These are phyloP conservation scores for Ormyrus rosae DNA, from an alignment of 2,888 invertebrate genomes.

Conservation along the genomic window DNA sequence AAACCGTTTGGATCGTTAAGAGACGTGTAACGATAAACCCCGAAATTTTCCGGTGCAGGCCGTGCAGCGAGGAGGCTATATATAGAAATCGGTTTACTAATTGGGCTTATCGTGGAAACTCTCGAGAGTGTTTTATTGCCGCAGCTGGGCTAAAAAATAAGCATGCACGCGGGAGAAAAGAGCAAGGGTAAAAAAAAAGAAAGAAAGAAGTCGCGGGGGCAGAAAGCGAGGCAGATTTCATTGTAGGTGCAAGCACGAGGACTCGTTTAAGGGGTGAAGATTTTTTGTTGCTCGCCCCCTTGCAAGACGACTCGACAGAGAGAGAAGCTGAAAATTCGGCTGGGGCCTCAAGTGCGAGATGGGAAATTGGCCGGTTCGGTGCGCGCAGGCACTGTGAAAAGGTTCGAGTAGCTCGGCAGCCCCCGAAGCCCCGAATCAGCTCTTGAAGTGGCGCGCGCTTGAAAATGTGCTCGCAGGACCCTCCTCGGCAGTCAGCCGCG, in stretches of 20 bases:
- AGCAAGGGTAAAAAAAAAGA: neutral
- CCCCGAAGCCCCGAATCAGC: no score
- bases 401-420: slow-evolving; percentile 15
- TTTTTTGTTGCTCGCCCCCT: neutral
- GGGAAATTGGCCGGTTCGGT: slow-evolving; percentile 27
- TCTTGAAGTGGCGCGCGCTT: no score
- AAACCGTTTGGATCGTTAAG: slow-evolving; percentile 18
- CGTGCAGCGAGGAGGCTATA: neutral
- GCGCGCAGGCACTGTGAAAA: slow-evolving; percentile 30
- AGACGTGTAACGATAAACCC: slow-evolving; percentile 5
- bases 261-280: neutral
- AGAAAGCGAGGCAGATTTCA: neutral
- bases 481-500: no score
- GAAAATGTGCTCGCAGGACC: no score
- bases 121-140: slow-evolving; percentile 7
- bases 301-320: neutral
- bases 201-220: neutral
- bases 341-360: slow-evolving; percentile 22
- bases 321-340: slow-evolving; percentile 12
- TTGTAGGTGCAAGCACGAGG: slow-evolving; percentile 1
- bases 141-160: neutral
- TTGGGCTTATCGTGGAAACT: slow-evolving; percentile 43
- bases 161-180: neutral
- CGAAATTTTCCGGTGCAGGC: neutral
- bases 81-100: slow-evolving; percentile 31